Evolutionary conservation across 2,888 invertebrate genomes (phyloP).

Genomic region (Allophyes oxyacanthae): DNA sequence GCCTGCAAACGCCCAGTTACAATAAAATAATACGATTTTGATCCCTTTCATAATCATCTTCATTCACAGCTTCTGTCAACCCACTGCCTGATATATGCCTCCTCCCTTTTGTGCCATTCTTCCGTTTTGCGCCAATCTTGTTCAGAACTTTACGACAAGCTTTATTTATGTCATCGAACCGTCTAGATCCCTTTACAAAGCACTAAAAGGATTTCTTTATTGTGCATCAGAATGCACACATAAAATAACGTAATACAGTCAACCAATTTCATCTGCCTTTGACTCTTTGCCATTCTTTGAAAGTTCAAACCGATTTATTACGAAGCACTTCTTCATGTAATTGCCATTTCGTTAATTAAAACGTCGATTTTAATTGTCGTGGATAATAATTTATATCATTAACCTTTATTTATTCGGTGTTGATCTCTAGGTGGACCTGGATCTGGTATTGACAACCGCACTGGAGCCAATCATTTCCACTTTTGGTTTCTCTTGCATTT

Average conservation of each 20-base stretch:
- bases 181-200: constrained; percentile 15
- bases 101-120: too few species aligned
- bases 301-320: constrained; percentile 37
- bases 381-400: constrained; percentile 40
- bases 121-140: too few species aligned
- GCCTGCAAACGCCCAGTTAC: too few species aligned
- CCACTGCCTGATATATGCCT: too few species aligned
- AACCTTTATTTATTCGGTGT: constrained; percentile 44
- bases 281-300: too few species aligned
- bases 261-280: constrained; percentile 8
- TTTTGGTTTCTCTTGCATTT: constrained; percentile 12
- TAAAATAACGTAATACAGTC: constrained; percentile 13
- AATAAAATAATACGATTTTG: too few species aligned
- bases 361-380: constrained; percentile 18
- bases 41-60: too few species aligned
- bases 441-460: constrained; percentile 7
- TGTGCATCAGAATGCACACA: constrained; percentile 1
- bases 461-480: constrained; percentile 1
- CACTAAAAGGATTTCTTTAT: constrained; percentile 20
- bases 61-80: too few species aligned
- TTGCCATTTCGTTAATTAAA: constrained; percentile 31
- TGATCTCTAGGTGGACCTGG: constrained; percentile 17
- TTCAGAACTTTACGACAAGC: too few species aligned
- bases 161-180: too few species aligned
- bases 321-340: constrained; percentile 17